Evolutionary conservation across 2,113 vertebrate genomes (phyloP).

Genomic region (Clarias batrachus): DNA sequence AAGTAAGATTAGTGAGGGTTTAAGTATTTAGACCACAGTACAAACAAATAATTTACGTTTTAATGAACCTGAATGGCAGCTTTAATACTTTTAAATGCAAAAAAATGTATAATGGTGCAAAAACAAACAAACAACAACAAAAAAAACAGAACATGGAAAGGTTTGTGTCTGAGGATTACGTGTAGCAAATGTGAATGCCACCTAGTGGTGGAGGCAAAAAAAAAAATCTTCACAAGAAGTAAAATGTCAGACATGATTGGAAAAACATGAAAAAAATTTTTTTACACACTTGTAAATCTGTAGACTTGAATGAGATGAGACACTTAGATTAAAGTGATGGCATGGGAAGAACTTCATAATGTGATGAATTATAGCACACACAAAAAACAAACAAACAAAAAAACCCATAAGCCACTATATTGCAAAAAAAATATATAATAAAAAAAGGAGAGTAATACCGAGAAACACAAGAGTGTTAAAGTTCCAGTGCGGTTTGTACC

Average conservation of each 20-base stretch:
- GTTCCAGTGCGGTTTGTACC: conserved; percentile 27
- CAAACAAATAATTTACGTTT: conserved; percentile 17
- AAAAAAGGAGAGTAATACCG: conserved; percentile 49
- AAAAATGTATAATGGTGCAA: conserved; percentile 9
- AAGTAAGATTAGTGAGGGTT: background rate
- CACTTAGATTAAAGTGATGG: conserved; percentile 3
- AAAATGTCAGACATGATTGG: background rate
- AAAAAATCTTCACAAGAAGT: background rate
- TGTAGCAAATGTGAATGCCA: background rate
- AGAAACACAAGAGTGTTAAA: conserved; percentile 43
- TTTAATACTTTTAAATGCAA: conserved; percentile 40
- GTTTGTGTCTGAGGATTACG: too few relatives aligned
- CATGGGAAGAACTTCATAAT: background rate
- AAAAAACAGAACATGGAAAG: background rate
- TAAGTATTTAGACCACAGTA: background rate
- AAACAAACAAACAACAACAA: background rate
- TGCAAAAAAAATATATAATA: conserved; percentile 45
- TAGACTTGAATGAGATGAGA: background rate
- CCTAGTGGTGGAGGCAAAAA: background rate
- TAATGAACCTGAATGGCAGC: conserved; percentile 20
- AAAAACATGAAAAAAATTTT: background rate
- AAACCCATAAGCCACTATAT: background rate
- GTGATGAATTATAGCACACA: background rate
- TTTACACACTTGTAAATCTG: background rate
- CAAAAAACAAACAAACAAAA: background rate